Conservation (phyloP, 2,888 invertebrate species). For the Synanthedon vespiformis region DNA sequence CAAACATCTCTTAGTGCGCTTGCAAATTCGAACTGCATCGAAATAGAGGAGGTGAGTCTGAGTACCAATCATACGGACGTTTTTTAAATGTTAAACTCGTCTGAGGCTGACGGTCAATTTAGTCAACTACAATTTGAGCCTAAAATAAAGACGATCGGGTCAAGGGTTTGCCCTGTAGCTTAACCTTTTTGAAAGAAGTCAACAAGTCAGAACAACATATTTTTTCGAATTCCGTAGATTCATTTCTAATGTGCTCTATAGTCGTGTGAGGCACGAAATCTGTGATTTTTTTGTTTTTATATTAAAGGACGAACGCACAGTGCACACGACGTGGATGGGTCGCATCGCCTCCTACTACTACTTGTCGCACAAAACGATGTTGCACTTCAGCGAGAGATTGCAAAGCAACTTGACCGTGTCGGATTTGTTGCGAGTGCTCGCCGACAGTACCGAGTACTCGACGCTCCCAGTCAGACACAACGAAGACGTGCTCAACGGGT, state of each 20-base stretch:
- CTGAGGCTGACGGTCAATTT: too few relatives aligned
- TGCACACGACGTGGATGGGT: conserved; percentile 82
- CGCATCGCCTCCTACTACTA: conserved; percentile 97
- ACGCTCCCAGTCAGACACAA: conserved; percentile 98
- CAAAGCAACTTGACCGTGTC: conserved; percentile 74
- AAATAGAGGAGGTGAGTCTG: conserved; percentile 78
- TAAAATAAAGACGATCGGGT: too few relatives aligned
- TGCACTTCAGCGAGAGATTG: conserved; percentile 81
- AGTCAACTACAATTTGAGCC: too few relatives aligned
- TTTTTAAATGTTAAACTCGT: too few relatives aligned
- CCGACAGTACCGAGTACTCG: conserved; percentile 89
- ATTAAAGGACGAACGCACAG: conserved; percentile 71
- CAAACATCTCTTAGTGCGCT: conserved; percentile 82
- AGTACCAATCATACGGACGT: not conserved
- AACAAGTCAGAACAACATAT: too few relatives aligned
- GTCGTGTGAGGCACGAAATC: too few relatives aligned
- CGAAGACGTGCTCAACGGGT: conserved; percentile 94
- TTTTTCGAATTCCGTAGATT: too few relatives aligned
- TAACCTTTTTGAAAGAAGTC: too few relatives aligned
- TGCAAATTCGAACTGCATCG: conserved; percentile 81
- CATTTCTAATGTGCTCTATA: too few relatives aligned
- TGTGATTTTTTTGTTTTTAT: conserved; percentile 1
- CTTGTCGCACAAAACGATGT: conserved; percentile 90
- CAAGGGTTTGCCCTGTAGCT: too few relatives aligned
- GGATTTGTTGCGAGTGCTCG: conserved; percentile 81